Conservation (phyloP, 53 echinoderm and acorn worm species). For the Antedon mediterranea region DNA sequence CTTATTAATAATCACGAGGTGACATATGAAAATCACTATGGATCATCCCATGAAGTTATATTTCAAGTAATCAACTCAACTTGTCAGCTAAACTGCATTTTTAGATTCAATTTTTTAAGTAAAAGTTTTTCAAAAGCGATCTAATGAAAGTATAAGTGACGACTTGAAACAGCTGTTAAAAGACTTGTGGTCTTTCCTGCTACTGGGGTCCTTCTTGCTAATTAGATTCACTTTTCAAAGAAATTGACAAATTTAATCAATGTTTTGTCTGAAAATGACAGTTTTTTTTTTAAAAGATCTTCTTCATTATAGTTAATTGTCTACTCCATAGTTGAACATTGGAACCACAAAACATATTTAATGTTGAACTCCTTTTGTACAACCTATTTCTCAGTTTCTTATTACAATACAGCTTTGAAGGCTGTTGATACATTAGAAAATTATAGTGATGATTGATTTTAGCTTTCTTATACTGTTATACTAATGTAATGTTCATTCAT, state of each 20-base stretch:
- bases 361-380: too few species aligned
- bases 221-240: constrained; percentile 1
- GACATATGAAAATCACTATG: neutral
- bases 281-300: neutral
- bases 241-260: neutral
- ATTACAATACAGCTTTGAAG: too few species aligned
- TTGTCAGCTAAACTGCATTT: neutral
- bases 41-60: neutral
- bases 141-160: neutral
- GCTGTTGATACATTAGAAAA: too few species aligned
- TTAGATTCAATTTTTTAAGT: neutral
- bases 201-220: neutral
- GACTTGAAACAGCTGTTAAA: neutral
- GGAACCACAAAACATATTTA: too few species aligned
- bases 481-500: too few species aligned
- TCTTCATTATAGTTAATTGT: neutral
- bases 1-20: neutral
- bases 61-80: too few species aligned
- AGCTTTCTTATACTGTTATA: too few species aligned
- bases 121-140: neutral
- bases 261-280: neutral
- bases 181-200: neutral
- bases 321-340: neutral
- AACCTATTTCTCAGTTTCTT: too few species aligned
- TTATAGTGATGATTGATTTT: too few species aligned